Conservation (phyloP, 2,797 vertebrate species). For the Mareca penelope region DNA sequence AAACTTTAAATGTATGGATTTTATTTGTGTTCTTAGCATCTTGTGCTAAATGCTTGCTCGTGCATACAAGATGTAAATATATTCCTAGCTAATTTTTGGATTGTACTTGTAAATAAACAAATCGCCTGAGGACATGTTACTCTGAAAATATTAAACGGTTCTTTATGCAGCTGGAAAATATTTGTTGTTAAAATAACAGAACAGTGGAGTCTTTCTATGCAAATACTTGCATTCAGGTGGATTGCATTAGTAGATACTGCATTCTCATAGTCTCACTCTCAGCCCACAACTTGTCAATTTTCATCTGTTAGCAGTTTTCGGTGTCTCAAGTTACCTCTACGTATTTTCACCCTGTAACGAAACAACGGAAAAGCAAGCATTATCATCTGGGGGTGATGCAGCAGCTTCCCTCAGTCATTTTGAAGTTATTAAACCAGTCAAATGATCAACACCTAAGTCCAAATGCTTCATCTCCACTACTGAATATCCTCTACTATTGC, state of each 20-base stretch:
- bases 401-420: background rate
- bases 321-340: background rate
- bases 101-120: slow-evolving; percentile 44
- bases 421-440: background rate
- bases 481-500: background rate
- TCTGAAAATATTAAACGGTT: slow-evolving; percentile 15
- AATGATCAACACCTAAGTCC: background rate
- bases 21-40: background rate
- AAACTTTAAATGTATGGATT: slow-evolving; percentile 1
- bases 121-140: background rate
- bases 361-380: background rate
- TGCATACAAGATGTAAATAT: background rate
- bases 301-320: background rate
- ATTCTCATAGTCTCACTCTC: background rate
- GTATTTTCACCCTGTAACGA: background rate
- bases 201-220: background rate
- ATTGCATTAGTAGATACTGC: background rate
- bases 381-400: background rate
- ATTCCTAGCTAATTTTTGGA: background rate
- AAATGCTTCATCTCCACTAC: background rate
- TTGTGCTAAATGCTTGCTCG: background rate
- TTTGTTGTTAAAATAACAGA: background rate
- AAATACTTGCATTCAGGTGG: slow-evolving; percentile 18
- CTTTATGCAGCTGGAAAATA: slow-evolving; percentile 44
- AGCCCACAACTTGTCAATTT: background rate